Conservation (phyloP, 2,113 vertebrate genomes). For the Phodopus roborovskii region DNA sequence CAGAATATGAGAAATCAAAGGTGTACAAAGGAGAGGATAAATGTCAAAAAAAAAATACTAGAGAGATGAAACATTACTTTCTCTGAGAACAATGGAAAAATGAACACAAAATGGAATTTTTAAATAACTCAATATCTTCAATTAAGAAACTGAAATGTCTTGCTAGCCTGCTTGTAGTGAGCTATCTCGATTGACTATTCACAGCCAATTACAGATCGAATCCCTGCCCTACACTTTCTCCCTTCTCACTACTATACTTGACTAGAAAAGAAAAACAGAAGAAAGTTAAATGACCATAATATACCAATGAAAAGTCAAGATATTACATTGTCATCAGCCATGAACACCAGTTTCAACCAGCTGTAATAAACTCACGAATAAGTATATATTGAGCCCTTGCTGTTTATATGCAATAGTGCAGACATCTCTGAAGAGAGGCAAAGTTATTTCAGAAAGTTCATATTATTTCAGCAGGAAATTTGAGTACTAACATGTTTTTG, state of each 20-base stretch:
- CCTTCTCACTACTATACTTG: background rate
- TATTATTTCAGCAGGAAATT: constrained; percentile 32
- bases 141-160: background rate
- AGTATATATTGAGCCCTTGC: constrained; percentile 64
- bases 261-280: background rate
- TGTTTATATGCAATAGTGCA: background rate
- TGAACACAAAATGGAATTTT: background rate
- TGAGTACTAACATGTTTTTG: constrained; percentile 16
- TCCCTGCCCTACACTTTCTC: background rate
- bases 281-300: constrained; percentile 20
- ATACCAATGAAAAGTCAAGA: constrained; percentile 41
- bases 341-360: constrained; percentile 64
- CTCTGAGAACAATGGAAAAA: background rate
- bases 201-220: background rate
- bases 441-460: constrained; percentile 59
- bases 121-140: constrained; percentile 33
- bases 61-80: background rate
- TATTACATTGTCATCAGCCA: constrained; percentile 41
- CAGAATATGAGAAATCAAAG: constrained; percentile 4
- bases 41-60: background rate
- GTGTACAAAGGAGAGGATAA: background rate
- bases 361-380: constrained; percentile 61
- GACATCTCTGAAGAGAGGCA: constrained; percentile 35
- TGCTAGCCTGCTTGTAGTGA: background rate
- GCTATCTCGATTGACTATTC: background rate